Evolutionary conservation across 2,888 invertebrate species (phyloP).

Genomic region (Congeria kusceri): DNA sequence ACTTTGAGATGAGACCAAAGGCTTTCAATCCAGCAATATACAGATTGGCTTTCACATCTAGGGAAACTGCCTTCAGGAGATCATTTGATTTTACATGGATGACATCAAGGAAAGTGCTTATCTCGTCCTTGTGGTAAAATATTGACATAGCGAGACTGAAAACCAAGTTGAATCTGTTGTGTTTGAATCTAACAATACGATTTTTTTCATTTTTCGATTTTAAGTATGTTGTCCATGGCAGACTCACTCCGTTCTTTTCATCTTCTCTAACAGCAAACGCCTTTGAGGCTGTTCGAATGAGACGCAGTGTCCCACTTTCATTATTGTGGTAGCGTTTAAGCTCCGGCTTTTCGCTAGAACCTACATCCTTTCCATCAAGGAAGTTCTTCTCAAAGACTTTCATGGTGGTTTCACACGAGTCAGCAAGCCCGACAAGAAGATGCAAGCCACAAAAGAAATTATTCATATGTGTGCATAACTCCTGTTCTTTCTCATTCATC

Average conservation of each 20-base stretch:
- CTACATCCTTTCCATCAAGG: constrained; percentile 55
- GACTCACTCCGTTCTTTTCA: constrained; percentile 47
- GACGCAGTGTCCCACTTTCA: constrained; percentile 59
- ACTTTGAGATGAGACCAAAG: constrained; percentile 45
- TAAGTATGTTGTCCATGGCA: constrained; percentile 44
- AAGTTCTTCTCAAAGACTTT: constrained; percentile 49
- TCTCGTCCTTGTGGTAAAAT: constrained; percentile 24
- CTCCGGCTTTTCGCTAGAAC: constrained; percentile 47
- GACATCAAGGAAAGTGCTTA: constrained; percentile 25
- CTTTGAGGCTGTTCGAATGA: constrained; percentile 49
- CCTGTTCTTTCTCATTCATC: constrained; percentile 35
- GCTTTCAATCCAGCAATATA: constrained; percentile 41
- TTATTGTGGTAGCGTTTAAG: constrained; percentile 55
- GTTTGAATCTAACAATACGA: constrained; percentile 36
- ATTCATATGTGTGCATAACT: constrained; percentile 51
- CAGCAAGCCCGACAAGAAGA: constrained; percentile 57
- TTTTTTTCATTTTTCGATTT: constrained; percentile 35
- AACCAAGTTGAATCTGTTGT: constrained; percentile 48
- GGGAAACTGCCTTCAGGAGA: constrained; percentile 44
- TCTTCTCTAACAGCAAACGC: constrained; percentile 50
- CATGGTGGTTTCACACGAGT: constrained; percentile 2
- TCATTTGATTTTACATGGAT: constrained; percentile 33
- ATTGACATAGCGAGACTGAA: constrained; percentile 37
- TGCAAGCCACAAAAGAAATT: constrained; percentile 65
- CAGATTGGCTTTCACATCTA: constrained; percentile 35